phyloP scores from a whole-genome alignment of 2,888 invertebrate species.

The Neocrepidodera transversa region DNA sequence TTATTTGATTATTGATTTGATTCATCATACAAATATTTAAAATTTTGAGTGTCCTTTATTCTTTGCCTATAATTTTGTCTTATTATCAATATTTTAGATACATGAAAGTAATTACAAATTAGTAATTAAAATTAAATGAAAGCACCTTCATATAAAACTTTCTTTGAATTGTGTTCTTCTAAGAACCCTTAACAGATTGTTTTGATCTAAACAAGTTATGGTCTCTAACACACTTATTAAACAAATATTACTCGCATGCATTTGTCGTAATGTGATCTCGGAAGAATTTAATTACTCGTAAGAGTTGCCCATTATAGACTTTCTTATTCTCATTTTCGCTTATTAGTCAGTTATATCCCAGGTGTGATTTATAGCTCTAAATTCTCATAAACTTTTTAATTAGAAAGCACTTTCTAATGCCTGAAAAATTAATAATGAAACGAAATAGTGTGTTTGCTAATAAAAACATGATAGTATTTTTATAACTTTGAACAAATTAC shows the following conservation, averaged over 20 bases:
- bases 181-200: not conserved
- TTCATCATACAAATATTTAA: too few species aligned
- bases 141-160: too few species aligned
- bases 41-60: too few species aligned
- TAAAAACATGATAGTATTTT: too few species aligned
- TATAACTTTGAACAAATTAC: too few species aligned
- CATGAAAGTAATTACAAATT: too few species aligned
- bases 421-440: too few species aligned
- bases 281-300: constrained; percentile 4
- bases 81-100: too few species aligned
- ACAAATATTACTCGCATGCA: not conserved
- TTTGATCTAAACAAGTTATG: not conserved
- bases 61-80: too few species aligned
- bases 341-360: constrained; percentile 4
- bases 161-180: too few species aligned
- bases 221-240: not conserved
- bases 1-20: too few species aligned
- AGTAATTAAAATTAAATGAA: too few species aligned
- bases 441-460: not conserved
- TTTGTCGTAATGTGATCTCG: not conserved
- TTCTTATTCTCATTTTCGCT: constrained; percentile 1
- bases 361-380: constrained; percentile 5
- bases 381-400: constrained; percentile 9
- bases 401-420: constrained; percentile 2
- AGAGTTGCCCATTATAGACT: not conserved